These are phyloP conservation scores for Actinostola sp. DNA, from an alignment of 92 coral and sea anemone genomes.

Conservation along the genomic window DNA sequence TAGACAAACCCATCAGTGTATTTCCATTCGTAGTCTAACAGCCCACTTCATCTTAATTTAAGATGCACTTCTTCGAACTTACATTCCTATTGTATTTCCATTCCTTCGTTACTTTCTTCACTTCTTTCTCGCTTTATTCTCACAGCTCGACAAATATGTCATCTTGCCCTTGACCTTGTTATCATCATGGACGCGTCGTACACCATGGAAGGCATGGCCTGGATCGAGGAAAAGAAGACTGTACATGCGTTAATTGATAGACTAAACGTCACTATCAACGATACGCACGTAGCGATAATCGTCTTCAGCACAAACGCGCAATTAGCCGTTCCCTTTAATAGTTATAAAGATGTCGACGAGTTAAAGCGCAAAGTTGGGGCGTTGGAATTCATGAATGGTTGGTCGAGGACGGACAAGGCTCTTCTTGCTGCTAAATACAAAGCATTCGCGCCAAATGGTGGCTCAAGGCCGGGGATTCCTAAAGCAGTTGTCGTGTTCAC, in stretches of 20 bases:
- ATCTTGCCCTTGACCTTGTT: conserved; percentile 53
- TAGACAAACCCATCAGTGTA: no score
- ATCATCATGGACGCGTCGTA: conserved; percentile 58
- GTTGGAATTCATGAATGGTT: conserved; percentile 41
- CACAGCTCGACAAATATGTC: conserved; percentile 30
- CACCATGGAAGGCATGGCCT: conserved; percentile 41
- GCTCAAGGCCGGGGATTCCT: conserved; percentile 52
- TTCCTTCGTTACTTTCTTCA: no score
- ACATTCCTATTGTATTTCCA: no score
- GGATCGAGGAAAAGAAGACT: conserved; percentile 54
- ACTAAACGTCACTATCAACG: conserved; percentile 33
- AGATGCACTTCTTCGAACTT: no score
- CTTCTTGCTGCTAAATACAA: conserved; percentile 35
- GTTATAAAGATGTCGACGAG: conserved; percentile 38
- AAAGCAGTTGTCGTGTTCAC: conserved; percentile 50
- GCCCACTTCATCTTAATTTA: no score
- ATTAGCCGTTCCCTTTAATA: conserved; percentile 42
- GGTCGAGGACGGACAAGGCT: conserved; percentile 67
- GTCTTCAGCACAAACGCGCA: conserved; percentile 44
- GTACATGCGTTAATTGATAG: conserved; percentile 42
- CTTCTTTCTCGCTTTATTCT: not conserved
- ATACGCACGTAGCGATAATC: conserved; percentile 43
- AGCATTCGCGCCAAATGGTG: conserved; percentile 27
- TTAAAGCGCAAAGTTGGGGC: conserved; percentile 32
- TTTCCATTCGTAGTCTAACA: not conserved